Conservation (phyloP, 2,888 invertebrate genomes). For the Corbicula japonica region DNA sequence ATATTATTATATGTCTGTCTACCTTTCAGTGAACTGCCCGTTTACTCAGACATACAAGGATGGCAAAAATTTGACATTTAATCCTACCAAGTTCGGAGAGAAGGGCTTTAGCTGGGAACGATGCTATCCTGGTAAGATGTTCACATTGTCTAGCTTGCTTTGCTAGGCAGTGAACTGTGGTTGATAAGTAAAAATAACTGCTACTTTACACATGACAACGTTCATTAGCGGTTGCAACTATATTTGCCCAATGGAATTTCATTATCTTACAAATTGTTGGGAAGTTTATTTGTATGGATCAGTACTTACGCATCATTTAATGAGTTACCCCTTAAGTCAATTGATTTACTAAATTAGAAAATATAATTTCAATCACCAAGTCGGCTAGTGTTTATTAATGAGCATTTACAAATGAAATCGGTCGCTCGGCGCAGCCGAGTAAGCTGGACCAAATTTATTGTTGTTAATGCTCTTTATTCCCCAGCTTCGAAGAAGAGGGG, state of each 20-base stretch:
- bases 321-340: no score
- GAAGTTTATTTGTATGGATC: not conserved
- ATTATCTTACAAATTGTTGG: no score
- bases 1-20: not conserved
- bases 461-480: no score
- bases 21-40: conserved; percentile 15
- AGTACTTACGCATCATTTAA: not conserved
- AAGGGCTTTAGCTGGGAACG: conserved; percentile 52
- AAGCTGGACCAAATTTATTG: no score
- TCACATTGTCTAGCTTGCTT: not conserved
- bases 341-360: no score
- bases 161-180: not conserved
- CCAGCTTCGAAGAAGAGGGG: no score
- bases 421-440: no score
- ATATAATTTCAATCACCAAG: no score
- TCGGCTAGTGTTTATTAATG: no score
- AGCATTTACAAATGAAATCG: no score
- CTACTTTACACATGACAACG: not conserved
- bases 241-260: not conserved
- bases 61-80: conserved; percentile 25
- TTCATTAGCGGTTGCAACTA: not conserved
- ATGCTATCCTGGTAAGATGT: conserved; percentile 43
- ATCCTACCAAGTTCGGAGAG: conserved; percentile 26
- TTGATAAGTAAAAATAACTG: not conserved
- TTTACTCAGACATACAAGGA: not conserved